phyloP scores from a whole-genome alignment of 2,888 invertebrate species.

The Platycheirus rosarum region DNA sequence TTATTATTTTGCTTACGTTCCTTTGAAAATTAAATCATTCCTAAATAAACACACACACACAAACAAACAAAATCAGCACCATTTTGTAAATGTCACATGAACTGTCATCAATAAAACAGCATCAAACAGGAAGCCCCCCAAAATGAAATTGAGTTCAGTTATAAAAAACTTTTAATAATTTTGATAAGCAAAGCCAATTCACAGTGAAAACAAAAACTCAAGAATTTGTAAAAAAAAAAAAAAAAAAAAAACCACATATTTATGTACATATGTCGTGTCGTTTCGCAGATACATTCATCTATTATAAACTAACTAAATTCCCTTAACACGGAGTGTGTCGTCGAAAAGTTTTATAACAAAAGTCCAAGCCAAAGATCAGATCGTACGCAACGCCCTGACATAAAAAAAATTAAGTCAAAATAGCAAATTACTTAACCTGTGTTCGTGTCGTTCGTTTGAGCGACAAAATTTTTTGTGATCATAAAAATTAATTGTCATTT shows the following conservation, averaged over 20 bases:
- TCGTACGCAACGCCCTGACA: slow-evolving; percentile 27
- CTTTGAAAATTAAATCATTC: slow-evolving; percentile 68
- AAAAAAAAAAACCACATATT: slow-evolving; percentile 1
- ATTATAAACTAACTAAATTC: slow-evolving; percentile 43
- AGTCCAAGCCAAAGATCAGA: slow-evolving; percentile 47
- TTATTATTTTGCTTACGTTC: slow-evolving; percentile 64
- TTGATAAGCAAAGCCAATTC: slow-evolving; percentile 19
- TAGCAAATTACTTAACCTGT: slow-evolving; percentile 24
- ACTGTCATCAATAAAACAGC: slow-evolving; percentile 44
- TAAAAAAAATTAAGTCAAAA: slow-evolving; percentile 27
- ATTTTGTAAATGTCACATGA: slow-evolving; percentile 51
- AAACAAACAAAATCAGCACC: slow-evolving; percentile 41
- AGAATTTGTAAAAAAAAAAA: not conserved
- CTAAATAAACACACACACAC: slow-evolving; percentile 39
- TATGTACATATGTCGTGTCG: slow-evolving; percentile 22
- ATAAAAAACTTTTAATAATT: not conserved
- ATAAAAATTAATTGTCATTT: slow-evolving; percentile 20
- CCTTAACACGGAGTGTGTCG: slow-evolving; percentile 16
- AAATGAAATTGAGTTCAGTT: not conserved
- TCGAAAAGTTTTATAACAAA: slow-evolving; percentile 2
- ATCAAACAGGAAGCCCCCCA: slow-evolving; percentile 40
- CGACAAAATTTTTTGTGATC: slow-evolving; percentile 25
- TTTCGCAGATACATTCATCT: slow-evolving; percentile 25
- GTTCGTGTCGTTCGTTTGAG: slow-evolving; percentile 23
- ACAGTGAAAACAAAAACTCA: slow-evolving; percentile 44